Evolutionary conservation across 2,888 invertebrate species (phyloP), one percentile per base, ranked within the genome.

Genomic region (Caenorhabditis sp.): DNA sequence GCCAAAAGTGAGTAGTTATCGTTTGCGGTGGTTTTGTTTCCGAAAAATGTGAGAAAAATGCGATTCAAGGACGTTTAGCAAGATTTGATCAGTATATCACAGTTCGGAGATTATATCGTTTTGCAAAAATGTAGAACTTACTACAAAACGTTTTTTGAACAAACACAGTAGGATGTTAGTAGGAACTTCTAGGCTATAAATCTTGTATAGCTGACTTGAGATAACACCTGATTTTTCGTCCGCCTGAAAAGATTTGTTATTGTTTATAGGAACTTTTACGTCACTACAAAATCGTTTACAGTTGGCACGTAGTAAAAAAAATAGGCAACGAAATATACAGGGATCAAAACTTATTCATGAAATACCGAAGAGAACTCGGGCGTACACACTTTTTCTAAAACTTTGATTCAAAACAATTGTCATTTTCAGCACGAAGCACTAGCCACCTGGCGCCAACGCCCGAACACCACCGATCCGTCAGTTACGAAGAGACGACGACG

Each of bases 391-490:
- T n/a, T n/a, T 26, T 51, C 6, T 10, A 44, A 31, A 31, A 16
- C 22, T 31, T 2, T 28, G 41, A 41, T 26, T 54, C 24, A 26
- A 24, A 12, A 26, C 3, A 38, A 12, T 44, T 5, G 63, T 26
- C 24, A 44, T 49, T 58, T 75, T 16, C 64, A 82, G 82, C 82
- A 26, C 35, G 82, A 72, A 82, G 82, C 28, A 82, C 77, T 26
- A 82, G 76, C 38, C 82, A 82, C 47, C 61, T 82, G 61, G 75
- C 73, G 2, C 82, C 82, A 10, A 77, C 82, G 10, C 76, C 75
- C 0, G 82, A 77, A 24, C 82, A 82, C 44, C 66, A 82, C 24
- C 72, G 82, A 56, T 76, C 76, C 0, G 64, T 73, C 1, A 82
- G 82, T 54, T 82, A 76, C 35, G 82, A 82, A 19, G 82, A 82